phyloP scores from a whole-genome alignment of 2,113 vertebrate species.

The Phocoena phocoena region DNA sequence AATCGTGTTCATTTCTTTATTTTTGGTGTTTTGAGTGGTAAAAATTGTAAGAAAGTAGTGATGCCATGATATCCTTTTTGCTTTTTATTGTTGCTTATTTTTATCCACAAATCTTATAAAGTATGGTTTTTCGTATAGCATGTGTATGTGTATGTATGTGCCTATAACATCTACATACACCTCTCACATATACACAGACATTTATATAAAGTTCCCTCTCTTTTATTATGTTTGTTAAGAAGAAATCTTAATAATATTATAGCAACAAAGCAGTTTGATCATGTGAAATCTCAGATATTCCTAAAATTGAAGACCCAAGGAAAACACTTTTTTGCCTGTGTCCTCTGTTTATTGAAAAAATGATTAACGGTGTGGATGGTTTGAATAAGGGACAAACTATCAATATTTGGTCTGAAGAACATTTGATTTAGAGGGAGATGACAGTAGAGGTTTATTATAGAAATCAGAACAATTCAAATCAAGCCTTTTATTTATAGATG shows the following conservation, averaged over 20 bases:
- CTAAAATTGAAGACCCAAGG: background rate
- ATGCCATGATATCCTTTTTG: background rate
- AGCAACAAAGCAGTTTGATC: background rate
- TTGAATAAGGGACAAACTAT: background rate
- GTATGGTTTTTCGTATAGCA: background rate
- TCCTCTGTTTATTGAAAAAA: background rate
- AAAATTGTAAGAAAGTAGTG: conserved; percentile 23
- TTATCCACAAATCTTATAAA: background rate
- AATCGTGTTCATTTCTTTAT: conserved; percentile 49
- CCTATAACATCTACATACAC: background rate
- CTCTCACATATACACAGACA: background rate
- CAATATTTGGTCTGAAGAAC: conserved; percentile 1
- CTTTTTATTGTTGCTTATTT: conserved; percentile 28
- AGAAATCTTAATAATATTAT: background rate
- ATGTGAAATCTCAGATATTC: background rate
- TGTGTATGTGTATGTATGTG: background rate
- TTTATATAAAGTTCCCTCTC: background rate
- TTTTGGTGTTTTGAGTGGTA: background rate
- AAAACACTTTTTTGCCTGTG: background rate
- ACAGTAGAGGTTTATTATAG: background rate
- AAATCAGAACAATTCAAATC: background rate
- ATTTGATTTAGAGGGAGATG: conserved; percentile 1
- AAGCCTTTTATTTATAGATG: background rate
- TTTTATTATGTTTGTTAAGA: background rate
- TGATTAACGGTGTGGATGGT: background rate